phyloP scores from a whole-genome alignment of 1,140 invertebrate genomes.

The Drosophila kepulauana region DNA sequence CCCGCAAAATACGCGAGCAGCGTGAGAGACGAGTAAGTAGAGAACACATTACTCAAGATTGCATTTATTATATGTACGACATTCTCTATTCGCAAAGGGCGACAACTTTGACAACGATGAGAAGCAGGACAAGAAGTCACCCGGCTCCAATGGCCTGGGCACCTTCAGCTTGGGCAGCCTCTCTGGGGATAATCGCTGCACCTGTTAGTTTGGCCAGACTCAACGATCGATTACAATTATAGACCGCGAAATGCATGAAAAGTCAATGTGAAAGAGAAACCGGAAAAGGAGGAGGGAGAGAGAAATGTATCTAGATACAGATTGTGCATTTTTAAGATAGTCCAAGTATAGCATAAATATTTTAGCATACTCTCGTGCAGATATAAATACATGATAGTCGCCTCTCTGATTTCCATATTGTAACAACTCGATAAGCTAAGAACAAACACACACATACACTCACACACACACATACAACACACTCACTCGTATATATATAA shows the following conservation, averaged over 20 bases:
- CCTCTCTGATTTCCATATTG: slow-evolving; percentile 65
- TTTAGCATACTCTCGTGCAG: slow-evolving; percentile 74
- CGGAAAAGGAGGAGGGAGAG: not conserved
- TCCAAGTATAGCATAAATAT: slow-evolving; percentile 79
- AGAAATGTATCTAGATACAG: slow-evolving; percentile 40
- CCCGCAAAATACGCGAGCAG: slow-evolving; percentile 92
- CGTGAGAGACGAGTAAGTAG: slow-evolving; percentile 89
- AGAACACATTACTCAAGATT: no score
- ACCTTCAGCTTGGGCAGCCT: slow-evolving; percentile 82
- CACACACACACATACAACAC: no score
- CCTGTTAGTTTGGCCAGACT: slow-evolving; percentile 69
- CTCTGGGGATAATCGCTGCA: slow-evolving; percentile 83
- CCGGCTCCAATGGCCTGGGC: slow-evolving; percentile 83
- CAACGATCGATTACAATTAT: slow-evolving; percentile 27
- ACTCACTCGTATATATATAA: slow-evolving; percentile 31
- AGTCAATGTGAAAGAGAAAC: not conserved
- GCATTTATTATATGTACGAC: not conserved
- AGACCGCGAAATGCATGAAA: slow-evolving; percentile 10
- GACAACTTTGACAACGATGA: slow-evolving; percentile 84
- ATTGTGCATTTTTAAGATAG: slow-evolving; percentile 80
- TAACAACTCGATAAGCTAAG: slow-evolving; percentile 65
- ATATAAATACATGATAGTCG: slow-evolving; percentile 64
- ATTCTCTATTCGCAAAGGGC: slow-evolving; percentile 55
- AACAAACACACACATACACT: not conserved
- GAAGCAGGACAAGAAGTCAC: slow-evolving; percentile 81